Evolutionary conservation across 1,140 invertebrate genomes (phyloP), one percentile per base, ranked within the genome.

Genomic region (Dendrolimus punctatus): DNA sequence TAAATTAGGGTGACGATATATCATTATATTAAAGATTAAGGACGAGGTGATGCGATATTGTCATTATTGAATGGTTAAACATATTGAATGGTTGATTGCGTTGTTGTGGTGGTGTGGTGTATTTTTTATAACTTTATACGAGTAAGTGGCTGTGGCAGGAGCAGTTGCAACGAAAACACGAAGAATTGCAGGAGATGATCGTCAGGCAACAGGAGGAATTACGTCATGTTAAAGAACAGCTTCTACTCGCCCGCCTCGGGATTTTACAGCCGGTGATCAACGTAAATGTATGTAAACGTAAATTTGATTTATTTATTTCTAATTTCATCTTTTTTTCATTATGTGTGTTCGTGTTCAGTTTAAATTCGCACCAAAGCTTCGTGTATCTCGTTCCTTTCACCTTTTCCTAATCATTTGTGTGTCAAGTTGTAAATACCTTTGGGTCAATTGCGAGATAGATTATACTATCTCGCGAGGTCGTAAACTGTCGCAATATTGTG

Each of bases 181-280:
- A 94, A 61, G 92, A 96, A 73, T 82, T 96, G 39, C 94, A 96
- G 64, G 92, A 95, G 66, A 88, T 95, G 60, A 96, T 96, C 54
- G 90, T 94, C 38, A 91, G 94, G 65, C 95, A 96, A 68, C 95
- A 96, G 70, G 94, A 96, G 71, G 95, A 96, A 77, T 74, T 97
- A 57, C 88, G 93, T 44, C 90, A 92, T 57, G 93, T 96, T 4
- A 95, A 94, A 23, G 94, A 96, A 71, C 95, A 96, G 71, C 84
- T 97, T 38, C 79, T 96, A n/a, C 91, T 96, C 66, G 93, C 95
- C 0, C 90, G 93, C 77, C 93, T 95, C 68, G 94, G 94, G 6
- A 89, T 95, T 9, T 77, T 95, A 40, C 92, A 92, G 49, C 90
- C 92, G 50, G 51, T 92, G 61, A 85, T 91, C 46, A 91, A 90